Evolutionary conservation across 53 echinoderm and acorn worm species (phyloP), one percentile per base, ranked within the genome.

Genomic region (Temnopleurus reevesii): DNA sequence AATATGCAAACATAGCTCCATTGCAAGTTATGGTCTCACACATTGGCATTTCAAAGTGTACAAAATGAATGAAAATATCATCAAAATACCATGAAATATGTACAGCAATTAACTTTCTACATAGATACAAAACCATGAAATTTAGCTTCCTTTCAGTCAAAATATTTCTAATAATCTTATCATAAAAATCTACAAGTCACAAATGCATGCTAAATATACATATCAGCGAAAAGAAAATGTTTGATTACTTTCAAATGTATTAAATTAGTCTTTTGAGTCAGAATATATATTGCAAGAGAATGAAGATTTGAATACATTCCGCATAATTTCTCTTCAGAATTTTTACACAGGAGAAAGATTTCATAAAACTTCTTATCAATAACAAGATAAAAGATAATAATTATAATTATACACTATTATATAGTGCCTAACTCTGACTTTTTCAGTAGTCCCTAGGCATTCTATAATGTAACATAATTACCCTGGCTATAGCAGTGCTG

Each of bases 161-260:
- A 60, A 59, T 59, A 60, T 85, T 27, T 83, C 54, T 55, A 55
- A 43, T 71, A n/a, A 55, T 83, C 12, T 35, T 56, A 1, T 83
- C 83, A 35, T 17, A 61, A 59, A 85, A 85, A 85, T 85, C 86
- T 85, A 85, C 86, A 85, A 12, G 17, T 46, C 23, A 46, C 58
- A 19, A 85, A 85, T 61, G 86, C 86, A 85, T 85, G 61, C 86
- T 61, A 85, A 85, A 85, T 85, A 85, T 85, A 85, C 86, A 85
- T 34, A 85, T 85, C 15, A 85, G 23, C 24, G 19, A 36, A 35
- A 29, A 9, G 18, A 47, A 34, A 49, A 44, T 25, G 21, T 49
- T 56, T 31, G 17, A 49, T 55, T 12, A 12, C 27, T 28, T 53
- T 81, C 6, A 81, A 27, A 12, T 9, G 18, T 83, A 55, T 83